Conservation (phyloP, 2,888 invertebrate genomes). For the Metellina segmentata region DNA sequence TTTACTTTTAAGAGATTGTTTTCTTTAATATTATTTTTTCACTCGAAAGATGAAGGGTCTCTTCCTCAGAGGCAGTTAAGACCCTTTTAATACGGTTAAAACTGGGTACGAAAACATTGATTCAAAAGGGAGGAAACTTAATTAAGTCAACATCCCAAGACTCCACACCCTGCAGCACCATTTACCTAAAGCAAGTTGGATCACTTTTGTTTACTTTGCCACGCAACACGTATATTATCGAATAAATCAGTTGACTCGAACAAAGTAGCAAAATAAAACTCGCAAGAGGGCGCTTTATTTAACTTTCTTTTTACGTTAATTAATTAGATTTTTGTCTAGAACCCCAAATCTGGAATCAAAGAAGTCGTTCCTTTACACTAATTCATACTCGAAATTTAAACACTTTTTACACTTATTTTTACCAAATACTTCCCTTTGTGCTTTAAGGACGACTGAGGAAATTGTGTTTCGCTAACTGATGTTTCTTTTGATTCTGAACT, state of each 20-base stretch:
- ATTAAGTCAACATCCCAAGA: conserved; percentile 70
- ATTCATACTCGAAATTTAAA: too few relatives aligned
- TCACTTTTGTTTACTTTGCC: conserved; percentile 67
- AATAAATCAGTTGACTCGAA: conserved; percentile 73
- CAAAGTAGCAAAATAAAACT: conserved; percentile 71
- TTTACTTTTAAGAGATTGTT: conserved; percentile 17
- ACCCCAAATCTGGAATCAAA: not conserved
- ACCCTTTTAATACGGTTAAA: conserved; percentile 68
- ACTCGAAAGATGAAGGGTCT: conserved; percentile 37
- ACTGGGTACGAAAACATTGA: conserved; percentile 75
- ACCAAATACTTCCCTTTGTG: too few relatives aligned
- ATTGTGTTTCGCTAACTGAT: too few relatives aligned
- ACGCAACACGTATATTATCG: conserved; percentile 74
- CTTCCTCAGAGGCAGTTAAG: conserved; percentile 59
- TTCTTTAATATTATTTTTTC: conserved; percentile 21
- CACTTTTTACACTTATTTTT: too few relatives aligned
- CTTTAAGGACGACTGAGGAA: too few relatives aligned
- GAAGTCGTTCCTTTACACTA: too few relatives aligned
- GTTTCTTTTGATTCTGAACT: too few relatives aligned
- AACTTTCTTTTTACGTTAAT: conserved; percentile 76
- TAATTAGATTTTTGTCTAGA: conserved; percentile 73
- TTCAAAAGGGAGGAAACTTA: conserved; percentile 75
- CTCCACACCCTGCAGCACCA: conserved; percentile 57
- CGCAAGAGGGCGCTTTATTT: conserved; percentile 68
- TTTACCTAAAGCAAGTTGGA: conserved; percentile 65